Base-by-base conservation (phyloP, 2,113 vertebrate species). In the Axis porcinus region DNA sequence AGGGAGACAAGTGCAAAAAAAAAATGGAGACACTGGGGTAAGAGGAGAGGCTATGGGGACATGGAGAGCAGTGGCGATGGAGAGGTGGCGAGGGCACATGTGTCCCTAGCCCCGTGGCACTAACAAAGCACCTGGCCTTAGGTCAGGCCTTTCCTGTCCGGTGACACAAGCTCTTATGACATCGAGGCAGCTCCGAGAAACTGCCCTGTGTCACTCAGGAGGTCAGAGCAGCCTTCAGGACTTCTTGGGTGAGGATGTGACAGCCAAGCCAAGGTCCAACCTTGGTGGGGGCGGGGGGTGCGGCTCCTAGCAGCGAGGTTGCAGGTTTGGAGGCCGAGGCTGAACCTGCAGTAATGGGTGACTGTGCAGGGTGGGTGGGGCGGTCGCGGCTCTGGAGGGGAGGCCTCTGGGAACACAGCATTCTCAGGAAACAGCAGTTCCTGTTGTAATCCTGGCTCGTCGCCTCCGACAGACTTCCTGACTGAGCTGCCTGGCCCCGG, bases 391-490 rank as follows among this genome's bases (percentile, higher is more conserved):
- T 84, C 23, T 52, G 33, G 85, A 19, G 17, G 2, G 10, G 27
- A 33, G 55, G 62, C 85, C 79, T 86, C 89, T 5, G 6, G 81
- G 82, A 97, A 95, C 81, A 67, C 16, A 36, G n/a, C n/a, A 93
- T 96, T 79, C 86, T 97, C 92, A 97, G 96, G 95, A 97, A 97
- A 52, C 74, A 60, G 89, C 94, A 62, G 78, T 96, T 97, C 97
- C 93, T 89, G 64, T 79, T 64, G 52, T 82, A 52, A 52, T 19
- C 47, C 91, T 91, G 95, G 93, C 93, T 91, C 33, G 12, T 78
- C 0, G 58, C 97, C 89, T 82, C 85, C 19, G 6, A 86, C 82
- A 93, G 58, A 70, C 74, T 95, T 97, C 96, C 96, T 89, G 93
- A 85, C 54, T 88, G 64, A 74, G 33, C 57, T 17, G 9, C 7